Percentiles rank a stretch among this genome's conserved stretches.
These are phyloP conservation scores for Orius laevigatus DNA, from an alignment of 1,140 invertebrate species.

Conservation along the genomic window DNA sequence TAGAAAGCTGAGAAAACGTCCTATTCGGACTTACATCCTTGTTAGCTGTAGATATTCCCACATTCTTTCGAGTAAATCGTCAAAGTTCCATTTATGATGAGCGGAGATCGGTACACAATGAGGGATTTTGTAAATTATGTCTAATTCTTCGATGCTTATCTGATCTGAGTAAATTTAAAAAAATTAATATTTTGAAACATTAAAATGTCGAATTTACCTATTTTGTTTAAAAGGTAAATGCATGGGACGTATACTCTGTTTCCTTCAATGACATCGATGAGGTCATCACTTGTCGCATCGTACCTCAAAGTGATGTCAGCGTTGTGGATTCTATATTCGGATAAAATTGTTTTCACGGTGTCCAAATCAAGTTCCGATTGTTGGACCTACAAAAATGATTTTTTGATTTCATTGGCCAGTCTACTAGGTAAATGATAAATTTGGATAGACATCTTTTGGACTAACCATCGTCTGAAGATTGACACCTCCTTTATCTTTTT, in stretches of 20 bases:
- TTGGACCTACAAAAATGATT: slow-evolving; percentile 41
- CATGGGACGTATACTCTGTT: slow-evolving; percentile 96
- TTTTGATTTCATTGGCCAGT: background rate
- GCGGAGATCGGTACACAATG: slow-evolving; percentile 99
- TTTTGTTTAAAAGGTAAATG: slow-evolving; percentile 98
- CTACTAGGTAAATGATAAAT: background rate
- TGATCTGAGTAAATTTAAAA: slow-evolving; percentile 45
- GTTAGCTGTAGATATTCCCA: slow-evolving; percentile 95
- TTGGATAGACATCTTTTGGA: background rate
- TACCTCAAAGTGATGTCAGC: slow-evolving; percentile 89
- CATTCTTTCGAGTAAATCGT: slow-evolving; percentile 96
- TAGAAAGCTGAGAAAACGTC: slow-evolving; percentile 2
- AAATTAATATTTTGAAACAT: slow-evolving; percentile 14
- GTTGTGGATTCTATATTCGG: slow-evolving; percentile 98
- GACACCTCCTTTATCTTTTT: slow-evolving; percentile 91
- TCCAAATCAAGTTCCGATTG: slow-evolving; percentile 93
- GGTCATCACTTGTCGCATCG: slow-evolving; percentile 92
- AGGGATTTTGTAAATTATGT: slow-evolving; percentile 98
- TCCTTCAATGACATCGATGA: slow-evolving; percentile 98
- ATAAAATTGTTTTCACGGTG: slow-evolving; percentile 87
- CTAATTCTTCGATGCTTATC: slow-evolving; percentile 89
- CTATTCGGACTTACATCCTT: slow-evolving; percentile 60
- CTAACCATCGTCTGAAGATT: slow-evolving; percentile 76
- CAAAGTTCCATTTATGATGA: slow-evolving; percentile 99
- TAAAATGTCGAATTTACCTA: slow-evolving; percentile 42